Conservation (phyloP, 2,797 vertebrate genomes). For the Phataginus tricuspis region DNA sequence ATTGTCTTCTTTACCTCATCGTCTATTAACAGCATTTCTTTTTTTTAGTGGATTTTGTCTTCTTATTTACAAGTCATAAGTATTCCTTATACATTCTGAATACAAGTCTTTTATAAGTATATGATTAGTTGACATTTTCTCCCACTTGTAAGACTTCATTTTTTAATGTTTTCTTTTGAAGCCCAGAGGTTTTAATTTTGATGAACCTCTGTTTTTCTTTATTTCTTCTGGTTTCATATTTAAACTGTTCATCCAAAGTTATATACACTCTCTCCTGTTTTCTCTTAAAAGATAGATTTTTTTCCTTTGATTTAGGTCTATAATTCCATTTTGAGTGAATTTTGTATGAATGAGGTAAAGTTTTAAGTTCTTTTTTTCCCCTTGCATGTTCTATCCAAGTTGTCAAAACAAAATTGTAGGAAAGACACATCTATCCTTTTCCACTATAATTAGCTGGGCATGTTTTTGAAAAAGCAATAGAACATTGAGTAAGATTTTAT, state of each 20-base stretch:
- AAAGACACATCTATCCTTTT: neutral
- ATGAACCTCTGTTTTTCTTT: neutral
- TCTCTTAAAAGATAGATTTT: neutral
- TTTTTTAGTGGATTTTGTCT: neutral
- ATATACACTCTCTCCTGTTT: neutral
- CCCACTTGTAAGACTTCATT: neutral
- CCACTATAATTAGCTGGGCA: neutral
- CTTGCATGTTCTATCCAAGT: neutral
- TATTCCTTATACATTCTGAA: neutral
- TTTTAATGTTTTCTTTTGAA: neutral
- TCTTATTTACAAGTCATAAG: neutral
- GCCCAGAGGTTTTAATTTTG: neutral
- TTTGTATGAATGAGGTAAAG: neutral
- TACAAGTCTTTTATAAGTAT: neutral
- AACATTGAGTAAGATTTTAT: neutral
- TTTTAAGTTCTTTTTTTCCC: neutral
- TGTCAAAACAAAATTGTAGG: neutral
- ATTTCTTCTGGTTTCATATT: neutral
- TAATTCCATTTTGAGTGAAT: neutral
- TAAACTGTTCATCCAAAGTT: neutral
- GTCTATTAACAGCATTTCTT: neutral
- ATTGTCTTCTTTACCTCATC: neutral
- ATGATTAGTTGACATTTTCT: neutral
- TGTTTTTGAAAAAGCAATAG: neutral
- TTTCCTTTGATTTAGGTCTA: neutral